Evolutionary conservation across 2,113 vertebrate species (phyloP), one percentile per base, ranked within the genome.

Genomic region (Xenopus borealis): DNA sequence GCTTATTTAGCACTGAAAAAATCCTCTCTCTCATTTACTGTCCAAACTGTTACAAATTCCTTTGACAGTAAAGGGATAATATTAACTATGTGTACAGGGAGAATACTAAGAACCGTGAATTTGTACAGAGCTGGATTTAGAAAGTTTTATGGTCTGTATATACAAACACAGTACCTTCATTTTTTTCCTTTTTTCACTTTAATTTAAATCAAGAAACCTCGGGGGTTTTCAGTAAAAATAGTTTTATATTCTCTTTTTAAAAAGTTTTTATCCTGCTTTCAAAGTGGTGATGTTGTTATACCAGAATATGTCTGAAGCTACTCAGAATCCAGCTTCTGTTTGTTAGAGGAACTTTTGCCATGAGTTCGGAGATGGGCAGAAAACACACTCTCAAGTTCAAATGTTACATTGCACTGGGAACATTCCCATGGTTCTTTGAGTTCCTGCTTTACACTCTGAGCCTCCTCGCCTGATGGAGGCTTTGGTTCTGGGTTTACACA

Each of bases 201-300:
- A 77, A 70, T 70, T 76, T 69, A 55, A 75, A 77, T 69, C 66
- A 64, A 70, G 47, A 0, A 9, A 44, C 72, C 7, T 10, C 62
- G 33, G 14, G 14, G 62, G 17, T 63, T 76, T 66, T 69, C 67
- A 70, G 58, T 77, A 77, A 77, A 77, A 77, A 77, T 69, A 76
- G 45, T 75, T 52, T 44, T 20, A 18, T 75, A 33, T 65, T 4
- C 57, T 84, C 57, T 84, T 84, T 83, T 85, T 83, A 19, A 50
- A 85, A 73, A 83, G 86, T 85, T 12, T 86, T 86, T 85, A 81
- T 83, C 86, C 85, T 84, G 82, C 19, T 17, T 64, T 70, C 67
- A 52, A 72, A 72, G 47, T 23, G 46, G 16, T 44, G 30, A 70
- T 77, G 44, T 53, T 45, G 14, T 46, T 72, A 62, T 52, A 8